phyloP scores from a whole-genome alignment of 2,888 invertebrate species.

The Cerastoderma edule region DNA sequence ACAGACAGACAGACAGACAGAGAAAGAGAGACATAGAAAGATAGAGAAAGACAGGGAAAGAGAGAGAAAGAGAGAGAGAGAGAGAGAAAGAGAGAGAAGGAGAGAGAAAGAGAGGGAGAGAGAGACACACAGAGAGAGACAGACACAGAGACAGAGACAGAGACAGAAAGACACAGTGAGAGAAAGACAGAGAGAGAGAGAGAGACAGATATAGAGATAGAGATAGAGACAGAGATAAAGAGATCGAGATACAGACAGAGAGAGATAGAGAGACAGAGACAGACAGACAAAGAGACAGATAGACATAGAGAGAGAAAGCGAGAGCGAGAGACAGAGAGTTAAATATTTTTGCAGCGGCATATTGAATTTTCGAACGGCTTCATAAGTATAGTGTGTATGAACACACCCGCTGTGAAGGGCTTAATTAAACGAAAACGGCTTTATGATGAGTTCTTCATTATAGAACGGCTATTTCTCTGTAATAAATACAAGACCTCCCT shows the following conservation, averaged over 20 bases:
- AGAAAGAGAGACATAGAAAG: neutral
- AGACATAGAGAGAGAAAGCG: too few species aligned
- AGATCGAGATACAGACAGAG: neutral
- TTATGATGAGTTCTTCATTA: too few species aligned
- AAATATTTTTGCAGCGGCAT: too few species aligned
- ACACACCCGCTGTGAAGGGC: too few species aligned
- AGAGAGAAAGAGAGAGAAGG: neutral
- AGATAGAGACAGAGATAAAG: neutral
- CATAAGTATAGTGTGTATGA: too few species aligned
- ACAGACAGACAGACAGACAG: neutral
- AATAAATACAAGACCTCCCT: too few species aligned
- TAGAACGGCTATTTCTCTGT: too few species aligned
- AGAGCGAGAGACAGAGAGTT: too few species aligned
- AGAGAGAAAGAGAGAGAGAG: neutral
- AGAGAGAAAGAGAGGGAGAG: neutral
- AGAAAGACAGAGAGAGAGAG: neutral
- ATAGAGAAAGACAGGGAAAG: neutral
- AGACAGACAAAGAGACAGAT: too few species aligned
- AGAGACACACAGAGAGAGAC: neutral
- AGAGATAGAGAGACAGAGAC: neutral
- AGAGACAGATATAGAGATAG: neutral
- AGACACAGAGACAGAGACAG: neutral
- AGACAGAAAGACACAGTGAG: neutral
- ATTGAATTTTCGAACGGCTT: too few species aligned
- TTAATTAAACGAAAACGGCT: too few species aligned